These are phyloP conservation scores for Drosophila bipectinata DNA, from an alignment of 1,140 invertebrate species.

Conservation along the genomic window DNA sequence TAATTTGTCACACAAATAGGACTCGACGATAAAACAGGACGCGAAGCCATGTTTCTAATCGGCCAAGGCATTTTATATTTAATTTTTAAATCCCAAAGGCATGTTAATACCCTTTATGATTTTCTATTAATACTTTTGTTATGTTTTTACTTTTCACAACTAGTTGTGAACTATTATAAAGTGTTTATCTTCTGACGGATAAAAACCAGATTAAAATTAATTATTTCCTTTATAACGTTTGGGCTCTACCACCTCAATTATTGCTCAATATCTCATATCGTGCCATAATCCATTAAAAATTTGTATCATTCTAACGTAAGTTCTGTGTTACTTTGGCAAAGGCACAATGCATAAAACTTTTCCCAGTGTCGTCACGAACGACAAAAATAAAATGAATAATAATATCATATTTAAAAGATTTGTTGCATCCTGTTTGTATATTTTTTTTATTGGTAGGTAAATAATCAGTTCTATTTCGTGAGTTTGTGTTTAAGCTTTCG, in stretches of 20 bases:
- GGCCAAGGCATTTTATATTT: background rate
- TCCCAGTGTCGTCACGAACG: constrained; percentile 10
- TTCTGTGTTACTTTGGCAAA: constrained; percentile 9
- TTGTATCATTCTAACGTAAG: background rate
- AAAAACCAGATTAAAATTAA: constrained; percentile 1
- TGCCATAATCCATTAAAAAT: constrained; percentile 35
- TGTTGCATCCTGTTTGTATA: background rate
- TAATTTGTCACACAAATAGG: constrained; percentile 11
- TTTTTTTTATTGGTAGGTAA: constrained; percentile 2
- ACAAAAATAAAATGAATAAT: constrained; percentile 13
- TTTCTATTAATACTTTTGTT: background rate
- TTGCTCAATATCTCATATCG: constrained; percentile 49
- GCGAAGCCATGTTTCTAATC: constrained; percentile 1
- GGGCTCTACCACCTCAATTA: background rate
- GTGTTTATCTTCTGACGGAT: constrained; percentile 1
- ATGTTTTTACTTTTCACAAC: constrained; percentile 13
- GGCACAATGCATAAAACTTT: background rate
- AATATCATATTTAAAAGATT: constrained; percentile 16
- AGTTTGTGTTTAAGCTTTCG: constrained; percentile 11
- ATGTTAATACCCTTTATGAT: background rate
- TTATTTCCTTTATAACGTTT: background rate
- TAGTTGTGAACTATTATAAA: background rate
- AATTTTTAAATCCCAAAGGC: background rate
- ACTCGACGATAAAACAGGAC: background rate
- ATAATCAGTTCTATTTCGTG: constrained; percentile 7